Evolutionary conservation across 2,888 invertebrate species (phyloP).

Genomic region (Stegophylla sp.): DNA sequence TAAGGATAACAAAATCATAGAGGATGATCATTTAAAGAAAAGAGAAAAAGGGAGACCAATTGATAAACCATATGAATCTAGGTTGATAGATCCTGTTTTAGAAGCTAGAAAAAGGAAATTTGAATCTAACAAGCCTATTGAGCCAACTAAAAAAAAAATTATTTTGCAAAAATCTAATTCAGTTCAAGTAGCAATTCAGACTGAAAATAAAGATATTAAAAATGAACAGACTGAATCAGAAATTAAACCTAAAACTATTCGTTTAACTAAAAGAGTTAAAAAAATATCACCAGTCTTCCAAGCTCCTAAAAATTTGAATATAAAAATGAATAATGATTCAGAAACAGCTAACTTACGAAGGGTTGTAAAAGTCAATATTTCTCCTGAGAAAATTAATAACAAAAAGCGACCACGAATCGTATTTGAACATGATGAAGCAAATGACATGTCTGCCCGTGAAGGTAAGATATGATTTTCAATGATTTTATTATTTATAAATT

Average conservation of each 20-base stretch:
- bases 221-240: not conserved
- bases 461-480: constrained; percentile 30
- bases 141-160: constrained; percentile 67
- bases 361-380: constrained; percentile 34
- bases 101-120: constrained; percentile 69
- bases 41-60: constrained; percentile 28
- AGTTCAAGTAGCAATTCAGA: constrained; percentile 55
- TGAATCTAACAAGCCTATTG: constrained; percentile 66
- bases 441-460: not conserved
- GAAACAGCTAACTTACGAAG: constrained; percentile 11
- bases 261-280: constrained; percentile 21
- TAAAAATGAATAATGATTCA: constrained; percentile 32
- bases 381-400: constrained; percentile 16
- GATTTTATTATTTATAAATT: not conserved
- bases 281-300: not conserved
- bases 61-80: constrained; percentile 46
- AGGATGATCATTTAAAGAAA: constrained; percentile 37
- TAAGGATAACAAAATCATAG: constrained; percentile 38
- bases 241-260: constrained; percentile 26
- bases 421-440: constrained; percentile 30
- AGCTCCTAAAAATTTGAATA: constrained; percentile 7
- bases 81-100: constrained; percentile 66
- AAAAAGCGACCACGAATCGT: constrained; percentile 51
- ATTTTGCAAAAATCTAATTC: constrained; percentile 64
- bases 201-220: constrained; percentile 43